Base-by-base conservation (phyloP, 1,140 invertebrate genomes). In the Holotrichia oblita region DNA sequence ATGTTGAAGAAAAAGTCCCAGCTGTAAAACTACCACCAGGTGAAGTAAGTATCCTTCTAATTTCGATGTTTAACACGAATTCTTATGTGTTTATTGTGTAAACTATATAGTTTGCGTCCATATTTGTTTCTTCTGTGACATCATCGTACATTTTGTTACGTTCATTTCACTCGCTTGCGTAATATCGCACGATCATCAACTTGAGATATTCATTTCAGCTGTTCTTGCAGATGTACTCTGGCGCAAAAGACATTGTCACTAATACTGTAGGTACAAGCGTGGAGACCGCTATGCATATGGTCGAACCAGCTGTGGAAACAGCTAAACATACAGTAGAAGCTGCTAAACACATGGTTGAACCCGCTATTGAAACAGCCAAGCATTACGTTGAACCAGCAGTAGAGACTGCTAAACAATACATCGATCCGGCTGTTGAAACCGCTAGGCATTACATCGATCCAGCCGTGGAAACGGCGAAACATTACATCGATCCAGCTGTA, bases 201-300 rank as follows among this genome's bases (percentile, higher is more conserved):
- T 80, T 41, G 9, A 59, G 24, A 69, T 64, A 74, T 79, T 76
- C 59, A 78, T 78, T 81, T 80, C 74, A 85, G 84, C 72, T 85
- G 9, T 73, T 84, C 83, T 85, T 86, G 12, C 84, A 91, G 91
- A 86, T 92, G 77, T 90, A 91, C 83, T 87, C 84, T 78, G 89
- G 86, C 22, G 90, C 90, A 10, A 89, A 89, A 83, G 89, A 90
- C 22, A 90, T 88, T 83, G 88, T 91, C 42, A 87, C 86, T 80
- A 88, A 87, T 17, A 89, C 80, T 9, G 81, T 85, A n/a, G 81
- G 80, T 22, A 83, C 85, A 6, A 81, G 81, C 0, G 81, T 85
- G 7, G 78, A 81, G 64, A 77, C 75, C 3, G 82, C 80, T 7
- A 76, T 79, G n/a, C 40, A 76, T 24, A 77, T 79, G 3, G 73